Base-by-base conservation (phyloP, 2,888 invertebrate genomes). In the Amphipoea lucens region DNA sequence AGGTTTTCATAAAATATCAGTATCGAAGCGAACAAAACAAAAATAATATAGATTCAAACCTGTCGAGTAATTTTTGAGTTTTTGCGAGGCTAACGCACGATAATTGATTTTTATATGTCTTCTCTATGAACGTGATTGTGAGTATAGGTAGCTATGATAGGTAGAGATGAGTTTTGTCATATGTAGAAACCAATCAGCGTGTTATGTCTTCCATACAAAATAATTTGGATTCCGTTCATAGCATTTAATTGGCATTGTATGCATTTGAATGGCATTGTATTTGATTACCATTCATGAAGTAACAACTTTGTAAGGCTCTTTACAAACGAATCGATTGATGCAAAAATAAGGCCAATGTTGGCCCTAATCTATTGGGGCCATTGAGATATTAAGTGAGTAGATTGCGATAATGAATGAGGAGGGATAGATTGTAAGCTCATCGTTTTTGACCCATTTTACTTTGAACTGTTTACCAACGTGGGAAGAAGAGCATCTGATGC, bases 401-500 rank as follows among this genome's bases (percentile, higher is more conserved):
- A 72, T 75, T 48, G 40, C n/a, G 17, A 54, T 66, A 79, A 84
- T 57, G 17, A 79, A 77, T 79, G 48, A 72, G 40, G 68, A 72
- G 74, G 75, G 73, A 71, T 66, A 60, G 51, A 83, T 54, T 67
- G 69, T 45, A 75, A 74, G 68, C 76, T 82, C 63, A 60, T 82
- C 75, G 45, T 7, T 77, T 72, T 17, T 62, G 29, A 65, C 66
- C 69, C 76, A 77, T 83, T 86, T 83, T n/a, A 62, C 57, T 77
- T 68, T 42, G 40, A 62, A 40, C 51, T 60, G 65, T 65, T 85
- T 62, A 72, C 62, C 2, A 4, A 62, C 83, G 66, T 86, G 85
- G 45, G 86, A 85, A 77, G 12, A 62, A 2, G 4, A 45, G 6
- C 86, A 85, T 66, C 74, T 85, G 85, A 63, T 67, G n/a, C 5